Base-by-base conservation (phyloP, 2,113 vertebrate species). In the Vimba vimba region DNA sequence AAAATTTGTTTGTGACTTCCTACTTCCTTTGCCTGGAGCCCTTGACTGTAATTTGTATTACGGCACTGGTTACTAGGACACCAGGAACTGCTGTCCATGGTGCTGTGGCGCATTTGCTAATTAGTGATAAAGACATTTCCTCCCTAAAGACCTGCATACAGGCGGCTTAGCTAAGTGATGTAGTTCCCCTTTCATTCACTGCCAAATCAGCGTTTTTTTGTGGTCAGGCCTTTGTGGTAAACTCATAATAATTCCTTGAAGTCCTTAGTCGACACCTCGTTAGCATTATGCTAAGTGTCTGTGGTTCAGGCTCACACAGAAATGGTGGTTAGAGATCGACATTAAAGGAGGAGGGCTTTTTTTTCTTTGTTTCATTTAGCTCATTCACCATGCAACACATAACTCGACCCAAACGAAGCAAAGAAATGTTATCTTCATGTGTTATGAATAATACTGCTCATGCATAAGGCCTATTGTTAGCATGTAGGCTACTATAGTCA, bases 191-290 rank as follows among this genome's bases (percentile, higher is more conserved):
- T 89, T 91, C 86, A 91, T 91, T 88, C 68, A 19, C 50, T 88
- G 88, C 85, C 73, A 86, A 85, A 86, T 62, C 79, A 47, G 75
- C 30, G 39, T 84, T 85, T 88, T 23, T n/a, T 71, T 52, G 88
- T 23, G 87, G 86, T 69, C 78, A 77, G 87, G 86, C 87, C 86
- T 91, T 89, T 89, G 64, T 88, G 85, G 80, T 55, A 68, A 60
- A 68, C 84, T 84, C 33, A 19, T 59, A 82, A 80, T 89, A 82
- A 78, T 88, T 87, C 89, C 79, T 76, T 90, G 89, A 91, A 88
- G 89, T 90, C 89, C 84, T 92, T 90, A 62, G 73, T 91, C 90
- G 80, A 90, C 92, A 90, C 89, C 69, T 86, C 78, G 6, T 86
- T 87, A 83, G 88, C 87, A 88, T 89, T 89, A 89, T 90, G 87